Base-by-base conservation (phyloP, 2,113 vertebrate genomes). In the Alligator mississippiensis region DNA sequence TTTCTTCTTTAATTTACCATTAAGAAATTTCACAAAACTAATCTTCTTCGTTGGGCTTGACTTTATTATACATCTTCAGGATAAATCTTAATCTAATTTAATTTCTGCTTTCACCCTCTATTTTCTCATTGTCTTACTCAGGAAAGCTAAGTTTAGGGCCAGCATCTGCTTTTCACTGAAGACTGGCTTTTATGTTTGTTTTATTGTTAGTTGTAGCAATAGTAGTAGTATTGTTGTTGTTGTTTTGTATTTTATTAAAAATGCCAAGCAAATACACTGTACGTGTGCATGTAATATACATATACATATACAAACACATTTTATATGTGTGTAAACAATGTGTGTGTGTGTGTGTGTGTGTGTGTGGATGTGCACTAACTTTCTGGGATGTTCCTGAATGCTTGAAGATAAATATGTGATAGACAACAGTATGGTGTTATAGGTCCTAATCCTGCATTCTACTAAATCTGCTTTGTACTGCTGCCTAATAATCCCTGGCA, bases 401-500 rank as follows among this genome's bases (percentile, higher is more conserved):
- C 21, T 27, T 82, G 21, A 58, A 70, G 79, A 70, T 90, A 92
- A 74, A 54, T 34, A 63, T 0, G 9, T 83, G 12, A 80, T 92
- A 85, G 58, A 79, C 58, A 68, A 59, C 21, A 54, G 61, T 1
- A 0, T 5, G 4, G 1, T 13, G 5, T 18, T 38, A 6, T 2
- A 10, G 11, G 18, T 16, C 10, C 61, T 60, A 54, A 84, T 17
- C 18, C 2, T 38, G 18, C 27, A 92, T 92, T 79, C 79, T 38
- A 57, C 24, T 0, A 3, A 18, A 18, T 15, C 16, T 11, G 4
- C 82, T 91, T 60, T 63, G 2, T 57, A 79, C 9, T 21, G 15
- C 14, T 10, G 21, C 1, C 1, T 22, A 58, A 9, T 0, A 0
- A 6, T 58, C 61, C 34, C 13, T 27, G 28, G 19, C 19, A 13